A percentile compares a stretch with the other conserved stretches of the same genome.
These are phyloP conservation scores for Erythrolamprus reginae DNA, from an alignment of 2,113 vertebrate genomes.

Conservation along the genomic window DNA sequence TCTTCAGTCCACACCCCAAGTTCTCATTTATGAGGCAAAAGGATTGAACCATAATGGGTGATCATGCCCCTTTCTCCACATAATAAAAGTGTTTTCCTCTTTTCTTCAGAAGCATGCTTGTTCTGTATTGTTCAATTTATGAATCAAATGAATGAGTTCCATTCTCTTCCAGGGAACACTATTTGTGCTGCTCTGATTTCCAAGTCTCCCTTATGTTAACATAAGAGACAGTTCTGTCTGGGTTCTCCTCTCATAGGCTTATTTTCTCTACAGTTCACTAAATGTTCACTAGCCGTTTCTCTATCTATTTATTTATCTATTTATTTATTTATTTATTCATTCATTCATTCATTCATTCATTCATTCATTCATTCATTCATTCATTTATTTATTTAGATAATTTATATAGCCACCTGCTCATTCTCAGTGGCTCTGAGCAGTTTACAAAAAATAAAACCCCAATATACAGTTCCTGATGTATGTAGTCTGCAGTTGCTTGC, in stretches of 20 bases:
- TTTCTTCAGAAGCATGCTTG: background rate
- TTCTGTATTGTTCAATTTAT: slow-evolving; percentile 31
- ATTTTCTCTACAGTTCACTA: background rate
- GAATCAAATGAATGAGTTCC: background rate
- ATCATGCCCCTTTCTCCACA: background rate
- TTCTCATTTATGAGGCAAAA: slow-evolving; percentile 18
- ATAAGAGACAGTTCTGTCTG: background rate
- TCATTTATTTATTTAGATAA: background rate
- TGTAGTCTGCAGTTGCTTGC: background rate
- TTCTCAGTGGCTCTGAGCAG: background rate
- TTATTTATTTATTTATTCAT: background rate
- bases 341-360: too few relatives aligned
- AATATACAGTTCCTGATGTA: background rate
- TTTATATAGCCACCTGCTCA: background rate
- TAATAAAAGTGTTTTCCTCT: slow-evolving; percentile 11
- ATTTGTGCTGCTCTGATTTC: slow-evolving; percentile 2
- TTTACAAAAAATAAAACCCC: background rate
- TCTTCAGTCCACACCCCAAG: background rate
- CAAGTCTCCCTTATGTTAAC: background rate
- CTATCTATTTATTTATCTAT: background rate
- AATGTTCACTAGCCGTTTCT: background rate
- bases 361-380: too few relatives aligned
- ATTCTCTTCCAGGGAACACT: background rate
- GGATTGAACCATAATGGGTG: background rate
- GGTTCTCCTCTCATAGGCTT: background rate